Base-by-base conservation (phyloP, 2,113 vertebrate genomes). In the Eptesicus fuscus region DNA sequence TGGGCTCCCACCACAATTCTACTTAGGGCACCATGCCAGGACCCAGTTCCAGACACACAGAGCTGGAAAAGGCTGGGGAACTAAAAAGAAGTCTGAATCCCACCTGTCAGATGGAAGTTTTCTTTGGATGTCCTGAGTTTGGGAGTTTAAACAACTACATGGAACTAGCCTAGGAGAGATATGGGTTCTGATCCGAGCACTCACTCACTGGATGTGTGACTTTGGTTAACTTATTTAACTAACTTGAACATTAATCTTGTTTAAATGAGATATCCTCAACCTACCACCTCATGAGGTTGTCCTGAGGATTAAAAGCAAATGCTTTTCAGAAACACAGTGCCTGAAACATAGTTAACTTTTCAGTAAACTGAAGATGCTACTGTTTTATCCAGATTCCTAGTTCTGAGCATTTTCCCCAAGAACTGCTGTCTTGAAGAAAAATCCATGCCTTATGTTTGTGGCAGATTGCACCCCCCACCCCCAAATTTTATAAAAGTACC, bases 271-370 rank as follows among this genome's bases (percentile, higher is more conserved):
- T 63, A 73, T 3, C 16, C 32, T 30, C 5, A 6, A 89, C 1
- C 61, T 44, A 49, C 8, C 3, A 67, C 44, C 22, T 88, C 20
- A 61, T 16, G n/a, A 37, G 30, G 51, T 40, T 80, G 16, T 30
- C 63, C 9, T 53, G 22, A 87, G 10, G 67, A 80, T 67, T 88
- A 94, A 91, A 95, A 37, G 25, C 88, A 96, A 80, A 59, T 42
- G 9, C 40, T 93, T 94, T 91, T 23, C 91, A 83, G 49, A 35
- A 77, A 80, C 49, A 67, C 32, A 83, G 30, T 35, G 30, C 40
- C 23, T 25, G 35, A 96, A 90, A 86, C 8, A 89, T 10, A 93
- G 42, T 37, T 83, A 90, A 74, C 37, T 90, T 92, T 87, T 53
- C 63, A 67, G n/a, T 90, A 84, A 65, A 71, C 17, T 49, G 18